Conservation (phyloP, 2,888 invertebrate species). For the Lysandra coridon region DNA sequence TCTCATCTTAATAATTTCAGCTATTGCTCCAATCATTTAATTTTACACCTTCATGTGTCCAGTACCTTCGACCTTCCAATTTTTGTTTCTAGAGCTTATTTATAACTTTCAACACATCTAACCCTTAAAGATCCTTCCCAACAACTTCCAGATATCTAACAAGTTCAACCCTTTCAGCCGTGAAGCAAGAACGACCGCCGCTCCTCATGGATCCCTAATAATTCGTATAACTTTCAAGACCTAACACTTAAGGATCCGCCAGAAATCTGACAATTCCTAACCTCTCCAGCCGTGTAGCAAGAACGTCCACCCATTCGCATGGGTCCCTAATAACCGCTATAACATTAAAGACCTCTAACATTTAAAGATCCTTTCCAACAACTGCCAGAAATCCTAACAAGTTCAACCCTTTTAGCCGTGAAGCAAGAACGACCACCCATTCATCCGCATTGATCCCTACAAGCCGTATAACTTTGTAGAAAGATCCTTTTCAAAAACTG, state of each 20-base stretch:
- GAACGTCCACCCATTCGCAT: conserved; percentile 81
- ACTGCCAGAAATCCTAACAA: background rate
- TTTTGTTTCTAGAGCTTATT: too few relatives aligned
- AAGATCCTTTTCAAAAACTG: background rate
- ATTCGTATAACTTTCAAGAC: background rate
- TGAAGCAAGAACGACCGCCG: conserved; percentile 91
- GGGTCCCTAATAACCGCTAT: background rate
- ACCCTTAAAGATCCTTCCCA: background rate
- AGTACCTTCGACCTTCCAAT: too few relatives aligned
- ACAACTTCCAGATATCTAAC: background rate
- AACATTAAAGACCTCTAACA: background rate
- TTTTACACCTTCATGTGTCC: too few relatives aligned
- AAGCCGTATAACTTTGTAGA: too few relatives aligned
- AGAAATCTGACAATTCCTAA: background rate
- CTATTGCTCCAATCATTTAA: too few relatives aligned
- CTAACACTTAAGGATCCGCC: background rate
- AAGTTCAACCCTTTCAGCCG: conserved; percentile 67
- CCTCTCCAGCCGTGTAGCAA: conserved; percentile 84
- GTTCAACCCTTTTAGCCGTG: conserved; percentile 75
- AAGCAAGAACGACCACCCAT: conserved; percentile 90
- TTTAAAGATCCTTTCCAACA: background rate
- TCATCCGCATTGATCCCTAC: conserved; percentile 79
- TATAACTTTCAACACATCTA: background rate
- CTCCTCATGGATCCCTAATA: conserved; percentile 80
- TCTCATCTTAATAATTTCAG: too few relatives aligned